Base-by-base conservation (phyloP, 2,888 invertebrate species). In the Platycnemis pennipes region DNA sequence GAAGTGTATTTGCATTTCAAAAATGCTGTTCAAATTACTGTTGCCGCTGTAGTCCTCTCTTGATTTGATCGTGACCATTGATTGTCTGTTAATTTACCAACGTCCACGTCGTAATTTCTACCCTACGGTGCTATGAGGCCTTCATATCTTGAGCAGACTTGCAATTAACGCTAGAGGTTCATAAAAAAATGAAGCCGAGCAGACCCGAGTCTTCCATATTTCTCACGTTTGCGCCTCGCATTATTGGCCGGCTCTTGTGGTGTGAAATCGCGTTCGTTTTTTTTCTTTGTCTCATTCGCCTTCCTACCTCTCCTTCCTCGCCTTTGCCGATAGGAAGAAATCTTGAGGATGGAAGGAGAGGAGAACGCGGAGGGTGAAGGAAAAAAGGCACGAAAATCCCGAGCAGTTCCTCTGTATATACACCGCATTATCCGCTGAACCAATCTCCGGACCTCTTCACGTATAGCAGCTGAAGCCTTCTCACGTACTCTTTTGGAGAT, bases 391-490 rank as follows among this genome's bases (percentile, higher is more conserved):
- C 63, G 26, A 26, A 53, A 63, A 63, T 37, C 37, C 77, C 77
- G 37, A 37, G 37, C 31, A 37, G 31, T 13, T n/a, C n/a, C 77
- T 77, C 77, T 31, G 77, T 46, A 46, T 87, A 87, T 87, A 46
- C 45, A 46, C 87, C 45, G 87, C 46, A 44, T 87, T 44, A 87
- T 87, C 87, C 45, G 45, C 45, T 46, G 87, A 87, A 45, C 87
- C 87, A 87, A 87, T 87, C 87, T 87, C 87, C 26, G 87, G 87
- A 44, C 26, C 87, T 45, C 87, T 87, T 87, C 87, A 87, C 87
- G 44, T 87, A 87, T 46, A 87, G 87, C 87, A 45, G 45, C 45
- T 26, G 87, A 87, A 87, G 87, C 87, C 87, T 44, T 87, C 44
- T 87, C 87, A 87, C 87, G 87, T 87, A 87, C 87, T 87, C 44